phyloP scores from a whole-genome alignment of 2,113 vertebrate genomes.

The Ciconia stormi region DNA sequence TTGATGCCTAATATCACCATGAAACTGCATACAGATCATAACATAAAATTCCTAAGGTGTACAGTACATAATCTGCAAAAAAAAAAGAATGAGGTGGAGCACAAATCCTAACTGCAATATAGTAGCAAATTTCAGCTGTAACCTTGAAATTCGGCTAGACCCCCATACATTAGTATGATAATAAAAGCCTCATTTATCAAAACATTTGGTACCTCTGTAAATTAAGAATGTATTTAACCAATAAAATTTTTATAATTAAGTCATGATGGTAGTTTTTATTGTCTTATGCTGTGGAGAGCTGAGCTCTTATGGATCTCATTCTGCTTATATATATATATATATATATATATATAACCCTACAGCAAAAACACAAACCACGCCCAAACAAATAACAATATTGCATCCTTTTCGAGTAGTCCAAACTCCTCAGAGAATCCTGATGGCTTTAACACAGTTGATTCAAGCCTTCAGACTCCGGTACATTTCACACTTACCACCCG shows the following conservation, averaged over 20 bases:
- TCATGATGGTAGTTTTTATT: not conserved
- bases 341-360: not conserved
- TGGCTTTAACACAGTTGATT: not conserved
- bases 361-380: not conserved
- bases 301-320: not conserved
- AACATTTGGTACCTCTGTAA: slow-evolving; percentile 43
- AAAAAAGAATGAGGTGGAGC: not conserved
- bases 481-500: not conserved
- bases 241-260: slow-evolving; percentile 56
- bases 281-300: not conserved
- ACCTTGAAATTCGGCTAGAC: not conserved
- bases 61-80: not conserved
- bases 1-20: not conserved
- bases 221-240: slow-evolving; percentile 67
- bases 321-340: too few species aligned
- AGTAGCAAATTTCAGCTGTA: not conserved
- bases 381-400: accelerated
- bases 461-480: accelerated
- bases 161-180: not conserved
- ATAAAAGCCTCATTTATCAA: not conserved
- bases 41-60: not conserved
- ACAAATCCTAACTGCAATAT: not conserved
- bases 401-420: not conserved
- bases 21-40: not conserved
- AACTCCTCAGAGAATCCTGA: not conserved